Conservation (phyloP, 2,888 invertebrate genomes). For the Cylindroiulus punctatus region DNA sequence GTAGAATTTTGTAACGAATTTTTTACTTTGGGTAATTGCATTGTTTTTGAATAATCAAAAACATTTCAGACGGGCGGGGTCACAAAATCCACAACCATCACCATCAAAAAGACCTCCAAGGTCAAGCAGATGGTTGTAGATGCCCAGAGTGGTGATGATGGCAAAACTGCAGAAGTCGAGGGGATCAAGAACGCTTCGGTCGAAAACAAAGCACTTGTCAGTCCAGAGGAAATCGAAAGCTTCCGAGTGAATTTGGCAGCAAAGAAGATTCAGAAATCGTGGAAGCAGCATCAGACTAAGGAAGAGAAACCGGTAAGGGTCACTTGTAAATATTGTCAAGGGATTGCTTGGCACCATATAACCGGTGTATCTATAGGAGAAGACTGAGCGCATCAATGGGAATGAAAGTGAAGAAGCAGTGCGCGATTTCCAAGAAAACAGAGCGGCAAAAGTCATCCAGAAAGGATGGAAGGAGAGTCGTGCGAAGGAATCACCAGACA, state of each 20-base stretch:
- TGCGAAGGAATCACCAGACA: background rate
- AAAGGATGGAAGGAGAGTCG: constrained; percentile 43
- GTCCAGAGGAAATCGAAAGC: background rate
- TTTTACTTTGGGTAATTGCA: no score
- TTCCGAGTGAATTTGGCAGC: constrained; percentile 49
- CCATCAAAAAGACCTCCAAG: background rate
- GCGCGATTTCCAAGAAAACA: background rate
- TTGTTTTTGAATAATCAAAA: no score
- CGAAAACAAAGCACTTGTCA: background rate
- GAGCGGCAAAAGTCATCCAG: background rate
- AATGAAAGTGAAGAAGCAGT: background rate
- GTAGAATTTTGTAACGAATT: no score
- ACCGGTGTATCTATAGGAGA: constrained; percentile 4
- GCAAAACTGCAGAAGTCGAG: background rate
- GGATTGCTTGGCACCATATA: background rate
- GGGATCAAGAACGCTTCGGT: background rate
- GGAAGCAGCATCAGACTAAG: constrained; percentile 36
- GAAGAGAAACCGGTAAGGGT: background rate
- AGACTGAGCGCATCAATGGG: background rate
- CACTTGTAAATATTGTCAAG: background rate
- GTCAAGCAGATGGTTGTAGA: background rate
- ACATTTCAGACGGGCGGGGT: background rate
- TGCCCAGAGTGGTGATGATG: background rate
- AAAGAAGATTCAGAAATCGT: constrained; percentile 50
- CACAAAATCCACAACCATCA: constrained; percentile 20